phyloP scores from a whole-genome alignment of 2,888 invertebrate species.

The Eumerus sabulonum region DNA sequence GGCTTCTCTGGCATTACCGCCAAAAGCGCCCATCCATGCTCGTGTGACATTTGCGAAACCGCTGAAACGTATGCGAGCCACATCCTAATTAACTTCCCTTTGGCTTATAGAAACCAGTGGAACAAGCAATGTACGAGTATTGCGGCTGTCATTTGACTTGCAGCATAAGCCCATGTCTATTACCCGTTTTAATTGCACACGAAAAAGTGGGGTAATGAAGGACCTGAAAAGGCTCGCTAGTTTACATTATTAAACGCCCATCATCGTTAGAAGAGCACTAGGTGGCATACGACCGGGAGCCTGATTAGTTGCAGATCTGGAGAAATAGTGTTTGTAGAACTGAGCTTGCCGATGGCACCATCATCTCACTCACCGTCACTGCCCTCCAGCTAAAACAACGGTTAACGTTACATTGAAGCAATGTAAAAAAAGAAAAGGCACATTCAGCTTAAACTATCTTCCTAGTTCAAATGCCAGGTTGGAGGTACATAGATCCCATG shows the following conservation, averaged over 20 bases:
- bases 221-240: constrained; percentile 4
- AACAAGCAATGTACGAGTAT: neutral
- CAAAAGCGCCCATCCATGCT: neutral
- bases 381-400: no score
- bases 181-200: neutral
- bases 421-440: no score
- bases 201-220: neutral
- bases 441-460: no score
- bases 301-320: no score
- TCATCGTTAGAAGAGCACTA: neutral
- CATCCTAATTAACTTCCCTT: neutral
- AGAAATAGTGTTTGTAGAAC: no score
- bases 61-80: neutral
- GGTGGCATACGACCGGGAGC: no score
- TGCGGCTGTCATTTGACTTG: neutral
- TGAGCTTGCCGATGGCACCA: no score
- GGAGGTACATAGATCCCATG: no score
- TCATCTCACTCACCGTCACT: no score
- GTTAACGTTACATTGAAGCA: no score
- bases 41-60: neutral
- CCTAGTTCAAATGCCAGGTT: no score
- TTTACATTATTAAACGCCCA: constrained; percentile 13
- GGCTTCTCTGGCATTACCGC: no score
- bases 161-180: neutral
- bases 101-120: neutral